Evolutionary conservation across 2,113 vertebrate species (phyloP).

Genomic region (Calidris pygmaea): DNA sequence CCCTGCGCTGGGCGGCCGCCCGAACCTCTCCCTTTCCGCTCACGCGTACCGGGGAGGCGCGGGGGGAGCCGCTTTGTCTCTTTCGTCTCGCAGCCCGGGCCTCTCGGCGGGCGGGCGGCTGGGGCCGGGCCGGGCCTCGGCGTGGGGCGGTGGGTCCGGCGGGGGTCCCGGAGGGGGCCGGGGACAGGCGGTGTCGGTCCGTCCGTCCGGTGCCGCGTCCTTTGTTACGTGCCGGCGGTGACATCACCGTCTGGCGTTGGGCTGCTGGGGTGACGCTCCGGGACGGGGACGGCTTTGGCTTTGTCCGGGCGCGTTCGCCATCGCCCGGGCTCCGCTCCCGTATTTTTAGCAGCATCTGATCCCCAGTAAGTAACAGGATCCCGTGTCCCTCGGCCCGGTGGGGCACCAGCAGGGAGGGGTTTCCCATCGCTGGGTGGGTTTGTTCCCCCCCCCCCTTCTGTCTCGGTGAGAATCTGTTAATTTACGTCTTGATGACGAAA

Average conservation of each 20-base stretch:
- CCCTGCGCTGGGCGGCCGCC: neutral
- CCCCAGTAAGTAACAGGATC: neutral
- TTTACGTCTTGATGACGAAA: neutral
- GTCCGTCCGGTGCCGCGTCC: conserved; percentile 51
- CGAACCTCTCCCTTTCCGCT: conserved; percentile 20
- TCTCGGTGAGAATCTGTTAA: neutral
- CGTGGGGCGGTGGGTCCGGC: neutral
- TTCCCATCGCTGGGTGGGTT: neutral
- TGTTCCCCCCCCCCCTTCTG: too few species aligned
- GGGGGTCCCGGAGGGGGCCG: too few species aligned
- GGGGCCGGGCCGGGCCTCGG: neutral
- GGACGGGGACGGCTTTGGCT: conserved; percentile 25
- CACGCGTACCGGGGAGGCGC: neutral
- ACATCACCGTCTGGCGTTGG: conserved; percentile 75
- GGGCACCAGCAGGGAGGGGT: neutral
- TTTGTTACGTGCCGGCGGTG: conserved; percentile 74
- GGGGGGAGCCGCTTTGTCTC: neutral
- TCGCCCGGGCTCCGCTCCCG: neutral
- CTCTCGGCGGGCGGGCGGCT: neutral
- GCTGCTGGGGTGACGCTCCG: conserved; percentile 50
- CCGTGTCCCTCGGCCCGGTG: neutral
- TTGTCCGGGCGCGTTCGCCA: neutral
- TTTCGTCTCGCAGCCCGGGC: neutral
- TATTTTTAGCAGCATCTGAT: neutral
- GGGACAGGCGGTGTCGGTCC: neutral